Evolutionary conservation across 1,140 invertebrate genomes (phyloP), one percentile per base, ranked within the genome.

Genomic region (Varroa destructor): DNA sequence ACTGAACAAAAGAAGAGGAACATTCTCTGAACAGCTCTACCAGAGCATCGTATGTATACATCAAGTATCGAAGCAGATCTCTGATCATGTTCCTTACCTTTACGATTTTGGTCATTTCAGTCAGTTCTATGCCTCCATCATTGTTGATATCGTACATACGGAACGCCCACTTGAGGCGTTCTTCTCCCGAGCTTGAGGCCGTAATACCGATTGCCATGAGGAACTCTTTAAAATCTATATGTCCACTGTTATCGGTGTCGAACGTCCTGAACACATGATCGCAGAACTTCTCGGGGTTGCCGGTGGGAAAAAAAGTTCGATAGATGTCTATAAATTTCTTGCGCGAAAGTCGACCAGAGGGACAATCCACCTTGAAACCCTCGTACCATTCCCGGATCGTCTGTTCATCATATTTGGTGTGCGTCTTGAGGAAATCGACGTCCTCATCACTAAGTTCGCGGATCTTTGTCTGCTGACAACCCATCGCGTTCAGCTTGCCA

Each of bases 251-350:
- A 82, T 98, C 95, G 87, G 94, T 94, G 80, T 97, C 94, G 81
- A 98, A 99, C 83, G 95, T 97, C 76, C 95, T 86, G 81, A 98
- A 99, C 14, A 99, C 94, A 80, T 99, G 95, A 78, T 97, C 92
- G 80, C 95, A 98, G 82, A 99, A 99, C 81, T 96, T 92, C 80
- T 97, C 92, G 37, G 95, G 95, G 79, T 97, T 94, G 71, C 96
- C 94, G 77, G 90, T 93, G 10, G 95, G 94, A 83, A 97, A 98
- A 84, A 98, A 93, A 89, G 92, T 93, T 86, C 93, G 96, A 84
- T 99, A 99, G 87, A 97, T 97, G 83, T 99, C 94, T 77, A 98
- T 91, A 81, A 99, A 99, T 83, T 99, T 99, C 71, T 91, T 89
- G 71, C 93, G 92, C 57, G 93, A 97, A 77, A 99, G 82, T 79